These are phyloP conservation scores for Dasyprocta punctata DNA, from an alignment of 2,113 vertebrate species.

Conservation along the genomic window DNA sequence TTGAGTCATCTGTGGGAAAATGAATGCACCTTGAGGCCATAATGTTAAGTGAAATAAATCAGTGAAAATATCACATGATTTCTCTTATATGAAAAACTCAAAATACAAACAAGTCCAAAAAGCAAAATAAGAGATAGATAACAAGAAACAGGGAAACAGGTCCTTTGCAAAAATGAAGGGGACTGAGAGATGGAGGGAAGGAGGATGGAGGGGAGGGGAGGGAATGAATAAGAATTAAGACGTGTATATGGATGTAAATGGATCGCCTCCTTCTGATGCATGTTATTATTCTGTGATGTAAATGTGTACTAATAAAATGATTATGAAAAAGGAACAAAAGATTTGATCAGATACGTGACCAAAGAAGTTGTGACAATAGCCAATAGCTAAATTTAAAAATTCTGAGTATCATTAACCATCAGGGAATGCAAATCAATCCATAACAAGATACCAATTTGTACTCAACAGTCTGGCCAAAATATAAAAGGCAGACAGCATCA, in stretches of 20 bases:
- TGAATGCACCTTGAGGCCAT: not conserved
- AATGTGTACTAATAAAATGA: not conserved
- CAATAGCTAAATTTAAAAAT: not conserved
- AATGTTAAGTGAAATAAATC: too few species aligned
- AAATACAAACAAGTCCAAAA: not conserved
- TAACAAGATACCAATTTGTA: not conserved
- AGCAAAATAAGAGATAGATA: not conserved
- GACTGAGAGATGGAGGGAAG: not conserved
- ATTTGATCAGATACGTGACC: not conserved
- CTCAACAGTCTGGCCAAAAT: not conserved
- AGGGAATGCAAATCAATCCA: not conserved
- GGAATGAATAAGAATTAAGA: not conserved
- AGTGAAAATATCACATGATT: not conserved
- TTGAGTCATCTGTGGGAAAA: not conserved
- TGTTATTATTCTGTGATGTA: not conserved
- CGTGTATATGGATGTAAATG: not conserved
- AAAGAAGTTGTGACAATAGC: not conserved
- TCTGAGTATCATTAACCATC: not conserved
- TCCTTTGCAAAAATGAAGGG: not conserved
- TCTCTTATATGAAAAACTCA: not conserved
- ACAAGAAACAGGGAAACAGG: not conserved
- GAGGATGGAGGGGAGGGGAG: not conserved
- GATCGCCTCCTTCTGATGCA: not conserved
- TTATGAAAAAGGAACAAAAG: not conserved
- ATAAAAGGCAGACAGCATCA: not conserved